These are phyloP conservation scores for Euzophera pinguis DNA, from an alignment of 2,888 invertebrate genomes.

Conservation along the genomic window DNA sequence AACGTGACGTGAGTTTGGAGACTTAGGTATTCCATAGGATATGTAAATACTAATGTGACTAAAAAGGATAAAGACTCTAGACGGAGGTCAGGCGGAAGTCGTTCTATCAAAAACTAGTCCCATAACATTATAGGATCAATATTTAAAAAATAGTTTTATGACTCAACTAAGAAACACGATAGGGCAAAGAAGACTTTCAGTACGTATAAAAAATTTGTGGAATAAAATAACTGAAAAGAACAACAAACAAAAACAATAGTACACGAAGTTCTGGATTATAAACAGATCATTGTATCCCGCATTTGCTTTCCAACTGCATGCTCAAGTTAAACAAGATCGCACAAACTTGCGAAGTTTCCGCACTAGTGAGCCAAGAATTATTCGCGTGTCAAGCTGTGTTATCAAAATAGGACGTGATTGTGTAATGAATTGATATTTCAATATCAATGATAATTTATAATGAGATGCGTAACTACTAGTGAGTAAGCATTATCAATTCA, in stretches of 20 bases:
- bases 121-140: too few species aligned
- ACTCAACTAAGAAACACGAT: too few species aligned
- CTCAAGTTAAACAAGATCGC: neutral
- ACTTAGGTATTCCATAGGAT: too few species aligned
- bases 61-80: too few species aligned
- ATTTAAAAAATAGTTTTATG: too few species aligned
- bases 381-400: neutral
- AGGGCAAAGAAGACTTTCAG: too few species aligned
- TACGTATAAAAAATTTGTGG: too few species aligned
- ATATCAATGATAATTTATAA: neutral
- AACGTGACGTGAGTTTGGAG: too few species aligned
- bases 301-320: neutral
- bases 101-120: too few species aligned
- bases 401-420: neutral
- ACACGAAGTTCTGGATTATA: neutral
- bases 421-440: neutral
- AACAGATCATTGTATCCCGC: neutral
- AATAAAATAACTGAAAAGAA: neutral
- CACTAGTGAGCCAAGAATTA: neutral
- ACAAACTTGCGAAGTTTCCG: constrained; percentile 1
- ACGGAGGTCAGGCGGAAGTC: too few species aligned
- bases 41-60: too few species aligned
- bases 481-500: too few species aligned
- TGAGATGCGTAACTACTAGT: neutral
- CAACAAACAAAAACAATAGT: neutral